Evolutionary conservation across 2,888 invertebrate species (phyloP).

Genomic region (Hedychridium roseum): DNA sequence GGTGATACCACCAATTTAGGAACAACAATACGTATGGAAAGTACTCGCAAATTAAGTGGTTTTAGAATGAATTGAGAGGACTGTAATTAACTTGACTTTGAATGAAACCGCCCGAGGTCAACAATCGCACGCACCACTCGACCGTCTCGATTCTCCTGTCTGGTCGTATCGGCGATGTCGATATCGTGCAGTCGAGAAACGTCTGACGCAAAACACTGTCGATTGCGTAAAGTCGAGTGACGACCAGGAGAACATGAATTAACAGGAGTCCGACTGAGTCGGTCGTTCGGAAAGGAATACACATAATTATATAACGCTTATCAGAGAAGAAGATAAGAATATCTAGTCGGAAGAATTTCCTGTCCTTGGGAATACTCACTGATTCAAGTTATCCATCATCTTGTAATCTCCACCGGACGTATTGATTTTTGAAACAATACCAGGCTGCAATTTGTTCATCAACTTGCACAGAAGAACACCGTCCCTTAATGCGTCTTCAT

Average conservation of each 20-base stretch:
- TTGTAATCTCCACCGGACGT: conserved; percentile 89
- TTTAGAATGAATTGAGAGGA: too few species aligned
- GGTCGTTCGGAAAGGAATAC: too few species aligned
- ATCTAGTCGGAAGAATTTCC: conserved; percentile 1
- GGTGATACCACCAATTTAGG: too few species aligned
- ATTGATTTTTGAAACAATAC: conserved; percentile 85
- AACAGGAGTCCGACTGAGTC: too few species aligned
- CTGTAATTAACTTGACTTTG: too few species aligned
- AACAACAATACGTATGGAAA: too few species aligned
- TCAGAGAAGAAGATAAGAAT: too few species aligned
- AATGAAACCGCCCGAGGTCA: conserved; percentile 19
- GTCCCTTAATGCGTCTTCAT: conserved; percentile 82
- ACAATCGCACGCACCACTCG: conserved; percentile 24
- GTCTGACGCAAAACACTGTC: conserved; percentile 54
- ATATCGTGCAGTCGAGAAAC: conserved; percentile 33
- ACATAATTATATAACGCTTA: too few species aligned
- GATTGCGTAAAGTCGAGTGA: conserved; percentile 60
- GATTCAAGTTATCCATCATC: conserved; percentile 94
- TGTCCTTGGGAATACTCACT: conserved; percentile 69
- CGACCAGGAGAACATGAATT: conserved; percentile 43
- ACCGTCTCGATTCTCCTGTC: conserved; percentile 28
- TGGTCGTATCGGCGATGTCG: conserved; percentile 26
- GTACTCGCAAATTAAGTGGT: not conserved
- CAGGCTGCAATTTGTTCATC: conserved; percentile 89
- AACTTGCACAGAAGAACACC: conserved; percentile 87